Percentiles rank a stretch among this genome's conserved stretches.
Conservation (phyloP, 2,888 invertebrate genomes). For the Poecilobothrus nobilitatus region DNA sequence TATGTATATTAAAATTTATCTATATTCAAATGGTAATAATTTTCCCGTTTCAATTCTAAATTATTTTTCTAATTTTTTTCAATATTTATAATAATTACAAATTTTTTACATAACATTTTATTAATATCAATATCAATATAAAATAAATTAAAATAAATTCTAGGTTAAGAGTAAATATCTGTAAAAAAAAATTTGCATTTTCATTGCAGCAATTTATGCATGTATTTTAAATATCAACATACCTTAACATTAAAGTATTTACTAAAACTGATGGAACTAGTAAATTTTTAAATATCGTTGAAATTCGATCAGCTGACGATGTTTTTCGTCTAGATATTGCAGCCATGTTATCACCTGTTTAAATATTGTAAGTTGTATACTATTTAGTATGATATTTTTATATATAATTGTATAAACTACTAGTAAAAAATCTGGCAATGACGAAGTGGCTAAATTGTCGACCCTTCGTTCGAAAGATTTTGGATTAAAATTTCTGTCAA, state of each 20-base stretch:
- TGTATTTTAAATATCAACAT: conserved; percentile 28
- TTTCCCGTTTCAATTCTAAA: background rate
- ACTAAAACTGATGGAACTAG: conserved; percentile 42
- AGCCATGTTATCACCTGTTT: conserved; percentile 80
- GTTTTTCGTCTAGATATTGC: conserved; percentile 75
- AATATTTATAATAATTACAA: background rate
- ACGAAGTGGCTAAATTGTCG: too few relatives aligned
- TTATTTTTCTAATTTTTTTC: background rate
- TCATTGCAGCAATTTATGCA: conserved; percentile 12
- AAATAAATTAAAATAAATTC: background rate
- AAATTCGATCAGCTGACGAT: conserved; percentile 43
- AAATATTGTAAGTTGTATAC: conserved; percentile 18
- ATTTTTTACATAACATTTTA: background rate
- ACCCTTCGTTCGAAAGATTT: too few relatives aligned
- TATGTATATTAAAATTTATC: too few relatives aligned
- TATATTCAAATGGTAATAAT: background rate
- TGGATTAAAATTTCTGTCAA: too few relatives aligned
- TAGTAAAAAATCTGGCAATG: too few relatives aligned
- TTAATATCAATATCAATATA: background rate
- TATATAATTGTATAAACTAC: background rate
- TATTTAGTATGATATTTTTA: conserved; percentile 8
- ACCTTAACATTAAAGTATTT: conserved; percentile 42
- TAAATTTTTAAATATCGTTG: conserved; percentile 43
- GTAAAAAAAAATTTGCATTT: background rate
- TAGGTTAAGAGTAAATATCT: conserved; percentile 6